These are phyloP conservation scores for Helarctos malayanus DNA, from an alignment of 2,797 vertebrate species.

Conservation along the genomic window DNA sequence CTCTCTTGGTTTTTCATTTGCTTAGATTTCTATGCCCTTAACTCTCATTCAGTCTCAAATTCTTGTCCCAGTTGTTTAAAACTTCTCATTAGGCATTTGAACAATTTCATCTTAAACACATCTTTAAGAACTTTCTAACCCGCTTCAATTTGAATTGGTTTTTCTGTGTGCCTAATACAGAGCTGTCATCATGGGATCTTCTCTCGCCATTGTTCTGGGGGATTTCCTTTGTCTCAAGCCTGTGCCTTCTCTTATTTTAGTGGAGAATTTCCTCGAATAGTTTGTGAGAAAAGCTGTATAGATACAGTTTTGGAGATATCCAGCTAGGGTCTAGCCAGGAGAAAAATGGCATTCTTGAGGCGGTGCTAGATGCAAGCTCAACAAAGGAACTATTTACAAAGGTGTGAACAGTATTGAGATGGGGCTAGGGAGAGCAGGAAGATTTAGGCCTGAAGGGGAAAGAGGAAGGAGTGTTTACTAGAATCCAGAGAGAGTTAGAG, in stretches of 20 bases:
- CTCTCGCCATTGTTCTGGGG: background rate
- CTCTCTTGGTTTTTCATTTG: slow-evolving; percentile 16
- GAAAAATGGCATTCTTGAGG: background rate
- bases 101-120: background rate
- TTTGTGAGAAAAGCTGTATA: slow-evolving; percentile 4
- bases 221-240: slow-evolving; percentile 29
- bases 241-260: slow-evolving; percentile 36
- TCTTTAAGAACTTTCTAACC: background rate
- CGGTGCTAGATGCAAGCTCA: background rate
- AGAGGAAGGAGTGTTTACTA: background rate
- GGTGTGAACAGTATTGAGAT: background rate
- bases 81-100: background rate
- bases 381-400: background rate
- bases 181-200: background rate
- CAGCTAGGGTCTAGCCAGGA: background rate
- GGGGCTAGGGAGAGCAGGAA: background rate
- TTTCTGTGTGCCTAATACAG: background rate
- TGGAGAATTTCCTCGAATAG: background rate
- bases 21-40: slow-evolving; percentile 25
- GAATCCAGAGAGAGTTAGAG: background rate
- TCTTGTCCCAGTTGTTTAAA: slow-evolving; percentile 21
- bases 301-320: slow-evolving; percentile 20
- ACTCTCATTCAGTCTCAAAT: background rate
- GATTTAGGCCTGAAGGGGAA: background rate
- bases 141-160: background rate